These are phyloP conservation scores for Xiphophorus couchianus DNA, from an alignment of 2,113 vertebrate genomes.

Conservation along the genomic window DNA sequence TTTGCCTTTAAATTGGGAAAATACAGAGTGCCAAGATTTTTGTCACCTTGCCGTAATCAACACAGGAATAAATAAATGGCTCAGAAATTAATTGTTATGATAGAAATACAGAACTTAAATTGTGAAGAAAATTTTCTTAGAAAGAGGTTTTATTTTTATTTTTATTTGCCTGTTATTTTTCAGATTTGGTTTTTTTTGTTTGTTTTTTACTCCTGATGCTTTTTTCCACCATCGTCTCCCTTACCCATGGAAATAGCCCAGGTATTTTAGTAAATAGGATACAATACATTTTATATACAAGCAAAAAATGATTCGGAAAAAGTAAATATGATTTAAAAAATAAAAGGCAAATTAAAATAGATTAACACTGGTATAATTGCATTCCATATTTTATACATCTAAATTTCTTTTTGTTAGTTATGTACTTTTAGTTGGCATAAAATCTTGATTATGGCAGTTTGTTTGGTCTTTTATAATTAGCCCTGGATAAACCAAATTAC, in stretches of 20 bases:
- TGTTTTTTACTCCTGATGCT: too few species aligned
- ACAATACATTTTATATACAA: neutral
- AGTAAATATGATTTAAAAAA: too few species aligned
- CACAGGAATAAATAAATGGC: neutral
- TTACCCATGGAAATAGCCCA: neutral
- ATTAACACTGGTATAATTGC: neutral
- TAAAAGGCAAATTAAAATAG: neutral
- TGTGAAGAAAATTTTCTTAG: neutral
- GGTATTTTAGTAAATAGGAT: neutral
- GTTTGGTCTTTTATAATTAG: neutral
- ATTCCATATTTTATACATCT: constrained; percentile 1
- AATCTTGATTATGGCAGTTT: neutral
- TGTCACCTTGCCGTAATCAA: neutral
- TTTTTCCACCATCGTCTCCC: too few species aligned
- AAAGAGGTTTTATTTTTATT: too few species aligned
- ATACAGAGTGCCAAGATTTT: neutral
- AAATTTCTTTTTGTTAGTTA: neutral
- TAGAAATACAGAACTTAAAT: too few species aligned
- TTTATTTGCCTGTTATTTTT: too few species aligned
- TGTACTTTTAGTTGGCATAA: neutral
- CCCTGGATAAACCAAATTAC: constrained; percentile 10
- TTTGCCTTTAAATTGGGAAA: constrained; percentile 5
- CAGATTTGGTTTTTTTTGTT: too few species aligned
- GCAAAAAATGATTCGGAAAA: neutral
- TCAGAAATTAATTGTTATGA: neutral